These are phyloP conservation scores for Brevipalpus yothersi DNA, from an alignment of 1,140 invertebrate genomes.

Conservation along the genomic window DNA sequence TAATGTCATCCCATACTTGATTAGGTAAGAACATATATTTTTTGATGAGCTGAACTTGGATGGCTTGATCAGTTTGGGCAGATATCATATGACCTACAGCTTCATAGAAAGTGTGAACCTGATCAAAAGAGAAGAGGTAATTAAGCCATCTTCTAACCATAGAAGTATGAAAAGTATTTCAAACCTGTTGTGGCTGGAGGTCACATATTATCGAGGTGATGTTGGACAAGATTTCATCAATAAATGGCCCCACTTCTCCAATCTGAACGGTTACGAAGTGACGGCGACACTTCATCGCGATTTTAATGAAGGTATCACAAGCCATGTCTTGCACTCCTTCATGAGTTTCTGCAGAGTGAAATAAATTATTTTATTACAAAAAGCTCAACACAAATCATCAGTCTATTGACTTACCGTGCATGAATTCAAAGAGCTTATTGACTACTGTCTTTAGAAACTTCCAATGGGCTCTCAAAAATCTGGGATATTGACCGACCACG, in stretches of 20 bases:
- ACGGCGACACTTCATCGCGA: slow-evolving; percentile 90
- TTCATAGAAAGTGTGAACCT: slow-evolving; percentile 99
- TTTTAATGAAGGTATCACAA: slow-evolving; percentile 99
- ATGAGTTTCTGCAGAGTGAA: slow-evolving; percentile 57
- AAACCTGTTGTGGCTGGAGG: slow-evolving; percentile 75
- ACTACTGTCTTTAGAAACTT: slow-evolving; percentile 99
- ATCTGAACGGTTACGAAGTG: slow-evolving; percentile 88
- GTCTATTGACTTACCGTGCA: slow-evolving; percentile 49
- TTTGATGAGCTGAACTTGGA: slow-evolving; percentile 81
- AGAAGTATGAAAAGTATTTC: not conserved
- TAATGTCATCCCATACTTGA: slow-evolving; percentile 97
- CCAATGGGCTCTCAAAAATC: slow-evolving; percentile 97
- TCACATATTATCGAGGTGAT: slow-evolving; percentile 97
- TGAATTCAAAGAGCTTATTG: slow-evolving; percentile 99
- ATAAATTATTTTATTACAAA: slow-evolving; percentile 10
- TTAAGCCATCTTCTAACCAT: not conserved
- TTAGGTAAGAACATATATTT: slow-evolving; percentile 95
- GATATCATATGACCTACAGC: slow-evolving; percentile 98
- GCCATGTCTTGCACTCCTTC: slow-evolving; percentile 97
- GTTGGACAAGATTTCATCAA: slow-evolving; percentile 89
- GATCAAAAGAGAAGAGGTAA: slow-evolving; percentile 9
- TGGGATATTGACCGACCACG: slow-evolving; percentile 97
- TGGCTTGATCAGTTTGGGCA: slow-evolving; percentile 62
- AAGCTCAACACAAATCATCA: not conserved
- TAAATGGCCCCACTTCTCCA: slow-evolving; percentile 88